A percentile compares a stretch with the other conserved stretches of the same genome.
Conservation (phyloP, 2,888 invertebrate species). For the Seladonia tumulorum region DNA sequence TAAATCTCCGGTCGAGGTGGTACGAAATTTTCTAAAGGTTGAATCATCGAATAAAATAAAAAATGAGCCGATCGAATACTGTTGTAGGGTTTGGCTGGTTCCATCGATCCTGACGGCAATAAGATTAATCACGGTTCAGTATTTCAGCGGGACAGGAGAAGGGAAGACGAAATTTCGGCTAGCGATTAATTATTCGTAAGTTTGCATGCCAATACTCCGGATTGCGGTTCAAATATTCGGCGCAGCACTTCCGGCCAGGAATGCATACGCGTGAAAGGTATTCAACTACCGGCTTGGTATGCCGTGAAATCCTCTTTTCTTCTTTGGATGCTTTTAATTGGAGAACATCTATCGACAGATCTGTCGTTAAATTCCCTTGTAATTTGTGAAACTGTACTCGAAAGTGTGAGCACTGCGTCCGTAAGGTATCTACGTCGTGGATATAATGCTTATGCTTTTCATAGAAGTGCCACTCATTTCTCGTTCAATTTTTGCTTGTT, state of each 20-base stretch:
- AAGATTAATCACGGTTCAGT: slow-evolving; percentile 63
- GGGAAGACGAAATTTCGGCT: slow-evolving; percentile 62
- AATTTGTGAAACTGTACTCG: slow-evolving; percentile 35
- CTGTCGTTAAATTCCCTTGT: slow-evolving; percentile 32
- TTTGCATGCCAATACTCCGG: slow-evolving; percentile 49
- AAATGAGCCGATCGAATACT: slow-evolving; percentile 17
- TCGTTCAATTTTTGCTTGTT: not conserved
- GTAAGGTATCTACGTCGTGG: not conserved
- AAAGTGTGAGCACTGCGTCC: not conserved
- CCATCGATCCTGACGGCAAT: slow-evolving; percentile 42
- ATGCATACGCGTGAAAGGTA: slow-evolving; percentile 37
- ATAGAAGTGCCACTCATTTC: not conserved
- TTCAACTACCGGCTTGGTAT: slow-evolving; percentile 31
- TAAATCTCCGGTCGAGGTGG: not conserved
- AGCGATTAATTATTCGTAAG: slow-evolving; percentile 67
- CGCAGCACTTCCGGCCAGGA: not conserved
- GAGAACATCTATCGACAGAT: slow-evolving; percentile 40
- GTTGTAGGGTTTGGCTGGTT: slow-evolving; percentile 1
- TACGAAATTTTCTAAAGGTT: not conserved
- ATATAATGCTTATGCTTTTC: not conserved
- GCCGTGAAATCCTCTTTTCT: slow-evolving; percentile 41
- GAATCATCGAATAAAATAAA: not conserved
- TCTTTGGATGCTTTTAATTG: slow-evolving; percentile 41
- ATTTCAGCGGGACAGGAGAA: slow-evolving; percentile 3
- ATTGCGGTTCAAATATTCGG: slow-evolving; percentile 46